Base-by-base conservation (phyloP, 2,113 vertebrate genomes). In the Ursus arctos region DNA sequence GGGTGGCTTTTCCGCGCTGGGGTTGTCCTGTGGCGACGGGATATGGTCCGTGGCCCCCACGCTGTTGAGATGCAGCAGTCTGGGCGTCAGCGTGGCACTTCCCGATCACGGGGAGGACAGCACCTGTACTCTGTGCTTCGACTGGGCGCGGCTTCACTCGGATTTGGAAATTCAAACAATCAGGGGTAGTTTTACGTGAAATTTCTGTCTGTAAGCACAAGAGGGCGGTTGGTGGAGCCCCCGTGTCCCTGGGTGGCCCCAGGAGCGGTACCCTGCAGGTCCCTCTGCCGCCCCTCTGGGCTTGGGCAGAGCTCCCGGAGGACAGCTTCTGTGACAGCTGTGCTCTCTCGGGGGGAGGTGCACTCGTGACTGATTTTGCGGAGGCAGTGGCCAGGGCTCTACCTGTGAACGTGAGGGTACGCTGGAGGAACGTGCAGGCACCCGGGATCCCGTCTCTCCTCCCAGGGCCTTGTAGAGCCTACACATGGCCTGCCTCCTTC, bases 1-100 rank as follows among this genome's bases (percentile, higher is more conserved):
- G 43, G 80, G 19, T 0, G 12, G 16, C 7, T 36, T 55, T 3
- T 79, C 82, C 55, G n/a, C 28, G 0, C 22, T 14, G 3, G 8
- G 33, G 15, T 21, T 4, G 36, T 13, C 72, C 55, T 2, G 1
- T 0, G 2, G n/a, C 0, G 1, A 4, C 3, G 36, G 40, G 61
- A 53, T 2, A 1, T 22, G 19, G 36, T 7, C 49, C 49, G 0
- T 1, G 0, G 10, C 33, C n/a, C 47, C 79, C 2, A 19, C 4
- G 6, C 51, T 8, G 40, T 7, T 18, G 4, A 81, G 81, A n/a
- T 9, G 33, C 1, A 0, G 18, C 31, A 6, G 21, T 36, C 21
- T 28, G 15, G 53, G 43, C n/a, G 0, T 33, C 49, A 4, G 2
- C 47, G 31, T 19, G 5, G 40, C n/a, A 5, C 36, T 51, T 36